Conservation (phyloP, 2,888 invertebrate species). For the Eupithecia insigniata region DNA sequence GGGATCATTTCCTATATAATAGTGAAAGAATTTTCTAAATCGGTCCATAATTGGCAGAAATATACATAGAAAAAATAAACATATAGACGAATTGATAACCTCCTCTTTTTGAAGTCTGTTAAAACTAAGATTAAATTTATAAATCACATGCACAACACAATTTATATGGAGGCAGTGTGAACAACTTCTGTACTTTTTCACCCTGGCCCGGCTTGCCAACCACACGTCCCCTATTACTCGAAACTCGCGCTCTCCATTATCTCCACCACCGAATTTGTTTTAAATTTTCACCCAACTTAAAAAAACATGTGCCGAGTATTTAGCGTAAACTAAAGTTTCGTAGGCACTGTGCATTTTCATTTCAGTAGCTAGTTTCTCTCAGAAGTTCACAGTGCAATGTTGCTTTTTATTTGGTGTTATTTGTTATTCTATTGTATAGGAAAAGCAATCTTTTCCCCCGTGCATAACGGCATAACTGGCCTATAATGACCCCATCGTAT, state of each 20-base stretch:
- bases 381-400: slow-evolving; percentile 48
- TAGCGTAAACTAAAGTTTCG: slow-evolving; percentile 59
- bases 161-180: slow-evolving; percentile 57
- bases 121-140: slow-evolving; percentile 43
- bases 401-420: slow-evolving; percentile 30
- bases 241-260: slow-evolving; percentile 80
- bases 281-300: slow-evolving; percentile 70
- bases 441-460: slow-evolving; percentile 45
- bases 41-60: no score
- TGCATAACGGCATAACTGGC: slow-evolving; percentile 66
- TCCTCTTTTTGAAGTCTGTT: no score
- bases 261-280: slow-evolving; percentile 76
- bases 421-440: slow-evolving; percentile 20
- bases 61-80: no score
- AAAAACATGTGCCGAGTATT: slow-evolving; percentile 61
- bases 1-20: no score
- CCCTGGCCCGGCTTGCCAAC: slow-evolving; percentile 72
- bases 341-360: slow-evolving; percentile 51
- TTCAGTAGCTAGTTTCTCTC: slow-evolving; percentile 42
- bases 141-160: slow-evolving; percentile 50
- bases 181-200: slow-evolving; percentile 82
- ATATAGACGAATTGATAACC: no score
- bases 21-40: no score
- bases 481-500: slow-evolving; percentile 78
- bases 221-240: slow-evolving; percentile 77